Evolutionary conservation across 1,140 invertebrate genomes (phyloP), one percentile per base, ranked within the genome.

Genomic region (Antheraea pernyi): DNA sequence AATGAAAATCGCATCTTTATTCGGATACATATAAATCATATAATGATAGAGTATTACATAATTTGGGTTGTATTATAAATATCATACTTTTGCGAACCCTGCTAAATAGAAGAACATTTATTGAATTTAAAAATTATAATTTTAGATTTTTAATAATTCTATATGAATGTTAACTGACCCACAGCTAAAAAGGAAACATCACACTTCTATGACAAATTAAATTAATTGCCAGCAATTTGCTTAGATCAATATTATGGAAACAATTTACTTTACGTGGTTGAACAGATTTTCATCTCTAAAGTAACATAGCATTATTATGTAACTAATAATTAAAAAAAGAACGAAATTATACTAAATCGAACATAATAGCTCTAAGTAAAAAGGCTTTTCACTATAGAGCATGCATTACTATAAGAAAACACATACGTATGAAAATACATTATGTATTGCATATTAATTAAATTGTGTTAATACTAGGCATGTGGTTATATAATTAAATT

Each of bases 391-490:
- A 53, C 46, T 16, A 6, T 53, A 6, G 46, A 42, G 39, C 39
- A 10, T 11, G 7, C 7, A 8, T 19, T 48, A 42, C 19, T 16
- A 37, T 8, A 3, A 37, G 19, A 0, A 63, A 30, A 37, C 16
- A 63, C 7, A 36, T 37, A 37, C 16, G 19, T n/a, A 67, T 18
- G 16, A 59, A 30, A 30, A 59, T 67, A 61, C 8, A 22, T 61
- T 1, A 61, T 22, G 10, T 22, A 22, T 19, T 11, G 22, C 22
- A 22, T 61, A 61, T 61, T 61, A 19, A 61, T 22, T 62, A 62
- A 62, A 62, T 63, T 16, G 37, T n/a, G 22, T 63, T 63, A 63
- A 63, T 63, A 63, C 61, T 63, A 63, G 30, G 61, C 37, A n/a
- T 36, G 36, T n/a, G 60, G 46, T 48, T n/a, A n/a, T 53, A 53